phyloP scores from a whole-genome alignment of 1,140 invertebrate genomes.

The Whitmania pigra region DNA sequence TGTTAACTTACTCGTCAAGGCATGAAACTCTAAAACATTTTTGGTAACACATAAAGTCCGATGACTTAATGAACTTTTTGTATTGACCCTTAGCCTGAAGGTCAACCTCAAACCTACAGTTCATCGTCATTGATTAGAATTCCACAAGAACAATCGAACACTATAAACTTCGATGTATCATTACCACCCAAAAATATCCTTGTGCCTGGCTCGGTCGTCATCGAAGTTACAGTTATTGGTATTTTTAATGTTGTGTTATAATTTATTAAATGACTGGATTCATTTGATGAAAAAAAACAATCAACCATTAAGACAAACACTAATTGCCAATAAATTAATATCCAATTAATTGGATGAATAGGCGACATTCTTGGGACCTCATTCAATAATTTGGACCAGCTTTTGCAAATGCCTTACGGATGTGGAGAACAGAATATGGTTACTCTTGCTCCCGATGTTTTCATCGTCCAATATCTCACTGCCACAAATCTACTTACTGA shows the following conservation, averaged over 20 bases:
- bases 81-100: neutral
- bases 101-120: neutral
- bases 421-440: slow-evolving; percentile 92
- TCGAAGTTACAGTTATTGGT: slow-evolving; percentile 20
- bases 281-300: too few relatives aligned
- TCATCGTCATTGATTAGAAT: neutral
- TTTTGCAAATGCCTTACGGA: slow-evolving; percentile 69
- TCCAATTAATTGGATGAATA: slow-evolving; percentile 19
- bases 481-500: slow-evolving; percentile 50
- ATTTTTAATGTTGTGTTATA: slow-evolving; percentile 16
- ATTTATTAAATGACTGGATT: neutral
- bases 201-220: neutral
- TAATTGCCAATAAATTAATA: too few relatives aligned
- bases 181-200: neutral
- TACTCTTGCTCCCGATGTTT: slow-evolving; percentile 77
- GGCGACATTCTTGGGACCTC: slow-evolving; percentile 37
- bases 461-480: slow-evolving; percentile 64
- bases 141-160: slow-evolving; percentile 34
- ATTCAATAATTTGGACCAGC: slow-evolving; percentile 40
- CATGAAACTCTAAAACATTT: slow-evolving; percentile 31
- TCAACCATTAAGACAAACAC: too few relatives aligned
- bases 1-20: slow-evolving; percentile 58
- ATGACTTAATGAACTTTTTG: too few relatives aligned
- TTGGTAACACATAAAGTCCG: neutral
- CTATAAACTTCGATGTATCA: neutral